These are phyloP conservation scores for Agrotis segetum DNA, from an alignment of 2,888 invertebrate species.

Conservation along the genomic window DNA sequence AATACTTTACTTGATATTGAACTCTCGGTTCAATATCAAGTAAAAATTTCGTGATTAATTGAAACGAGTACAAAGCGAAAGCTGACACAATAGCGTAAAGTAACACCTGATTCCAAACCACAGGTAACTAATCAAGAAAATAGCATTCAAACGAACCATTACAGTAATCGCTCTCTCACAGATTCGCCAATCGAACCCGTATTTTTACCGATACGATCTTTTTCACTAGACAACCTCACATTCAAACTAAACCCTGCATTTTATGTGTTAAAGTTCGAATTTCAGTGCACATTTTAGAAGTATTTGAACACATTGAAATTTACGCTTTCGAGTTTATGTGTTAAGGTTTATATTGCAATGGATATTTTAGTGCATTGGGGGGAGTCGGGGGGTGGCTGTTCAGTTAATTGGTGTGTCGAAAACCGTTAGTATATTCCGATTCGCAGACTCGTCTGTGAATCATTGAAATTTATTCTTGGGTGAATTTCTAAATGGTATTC, in stretches of 20 bases:
- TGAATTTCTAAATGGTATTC: constrained; percentile 28
- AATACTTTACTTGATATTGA: no score
- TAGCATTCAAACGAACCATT: constrained; percentile 38
- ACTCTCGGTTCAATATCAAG: not conserved
- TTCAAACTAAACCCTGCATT: constrained; percentile 28
- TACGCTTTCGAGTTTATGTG: constrained; percentile 30
- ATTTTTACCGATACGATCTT: constrained; percentile 67
- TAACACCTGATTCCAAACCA: not conserved
- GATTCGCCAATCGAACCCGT: constrained; percentile 63
- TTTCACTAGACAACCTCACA: constrained; percentile 52
- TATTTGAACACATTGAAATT: constrained; percentile 19
- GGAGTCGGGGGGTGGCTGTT: constrained; percentile 44
- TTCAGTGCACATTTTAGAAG: constrained; percentile 23
- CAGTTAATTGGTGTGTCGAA: constrained; percentile 68
- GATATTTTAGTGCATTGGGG: constrained; percentile 43
- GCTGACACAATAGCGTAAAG: not conserved
- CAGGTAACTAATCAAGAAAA: constrained; percentile 22
- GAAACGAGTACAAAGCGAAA: not conserved
- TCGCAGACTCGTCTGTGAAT: constrained; percentile 33
- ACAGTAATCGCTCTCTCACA: constrained; percentile 55
- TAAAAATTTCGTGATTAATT: no score
- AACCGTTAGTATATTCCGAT: constrained; percentile 60
- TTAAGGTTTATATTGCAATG: constrained; percentile 48
- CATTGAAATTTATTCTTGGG: constrained; percentile 48
- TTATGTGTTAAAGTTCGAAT: constrained; percentile 49